These are phyloP conservation scores for Drosophila baimaii DNA, from an alignment of 1,140 invertebrate species.

Conservation along the genomic window DNA sequence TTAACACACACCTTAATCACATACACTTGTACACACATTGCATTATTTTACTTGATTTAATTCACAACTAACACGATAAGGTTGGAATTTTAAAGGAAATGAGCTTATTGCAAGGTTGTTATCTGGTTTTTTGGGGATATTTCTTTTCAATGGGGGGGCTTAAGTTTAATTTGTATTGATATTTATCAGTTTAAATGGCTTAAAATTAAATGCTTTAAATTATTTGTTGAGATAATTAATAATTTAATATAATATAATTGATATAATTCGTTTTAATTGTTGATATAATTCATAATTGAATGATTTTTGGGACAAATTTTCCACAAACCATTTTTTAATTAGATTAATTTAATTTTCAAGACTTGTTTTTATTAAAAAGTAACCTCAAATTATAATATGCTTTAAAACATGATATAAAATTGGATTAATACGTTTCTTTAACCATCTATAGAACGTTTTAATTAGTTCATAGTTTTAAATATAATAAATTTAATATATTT, in stretches of 20 bases:
- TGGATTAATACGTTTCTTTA: neutral
- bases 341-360: no score
- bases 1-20: slow-evolving; percentile 13
- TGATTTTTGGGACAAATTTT: no score
- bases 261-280: no score
- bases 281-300: no score
- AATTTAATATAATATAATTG: no score
- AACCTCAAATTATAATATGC: neutral
- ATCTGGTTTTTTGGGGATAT: neutral
- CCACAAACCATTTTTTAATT: no score
- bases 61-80: slow-evolving; percentile 1
- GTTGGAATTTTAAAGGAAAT: neutral
- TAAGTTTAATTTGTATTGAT: neutral
- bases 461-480: neutral
- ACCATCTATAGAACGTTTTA: neutral
- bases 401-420: neutral
- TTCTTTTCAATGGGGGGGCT: no score
- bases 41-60: neutral
- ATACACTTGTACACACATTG: slow-evolving; percentile 16
- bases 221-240: no score
- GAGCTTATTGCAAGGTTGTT: neutral
- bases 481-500: neutral
- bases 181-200: neutral
- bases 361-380: no score
- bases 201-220: neutral